Percentiles rank a stretch among this genome's conserved stretches.
phyloP scores from a whole-genome alignment of 2,113 vertebrate species.

The Ptyas mucosa region DNA sequence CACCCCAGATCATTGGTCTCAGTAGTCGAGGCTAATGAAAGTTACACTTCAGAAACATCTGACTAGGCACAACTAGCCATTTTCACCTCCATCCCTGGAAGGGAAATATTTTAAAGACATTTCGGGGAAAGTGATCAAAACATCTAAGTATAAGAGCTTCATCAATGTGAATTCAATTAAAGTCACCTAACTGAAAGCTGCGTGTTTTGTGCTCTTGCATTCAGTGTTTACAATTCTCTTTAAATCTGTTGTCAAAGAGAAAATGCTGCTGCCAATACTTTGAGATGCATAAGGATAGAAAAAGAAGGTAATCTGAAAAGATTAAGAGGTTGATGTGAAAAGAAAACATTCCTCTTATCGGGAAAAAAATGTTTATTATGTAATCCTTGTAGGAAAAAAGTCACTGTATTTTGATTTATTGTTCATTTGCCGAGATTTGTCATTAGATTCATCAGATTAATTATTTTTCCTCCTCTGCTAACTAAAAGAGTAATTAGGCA shows the following conservation, averaged over 20 bases:
- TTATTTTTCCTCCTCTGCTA: conserved; percentile 2
- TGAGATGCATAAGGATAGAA: background rate
- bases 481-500: background rate
- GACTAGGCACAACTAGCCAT: background rate
- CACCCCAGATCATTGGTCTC: background rate
- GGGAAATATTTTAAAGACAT: background rate
- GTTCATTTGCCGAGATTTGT: conserved; percentile 10
- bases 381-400: background rate
- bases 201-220: background rate
- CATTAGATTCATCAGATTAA: conserved; percentile 15
- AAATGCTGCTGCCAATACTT: background rate
- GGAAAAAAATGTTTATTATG: background rate
- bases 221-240: background rate
- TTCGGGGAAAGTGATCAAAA: background rate
- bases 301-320: background rate
- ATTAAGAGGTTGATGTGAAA: background rate
- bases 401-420: background rate
- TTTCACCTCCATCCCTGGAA: background rate
- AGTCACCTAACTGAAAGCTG: background rate
- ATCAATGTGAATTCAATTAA: background rate
- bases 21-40: background rate
- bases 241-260: background rate
- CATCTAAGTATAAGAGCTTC: background rate
- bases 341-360: background rate
- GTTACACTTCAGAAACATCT: background rate